Evolutionary conservation across 2,888 invertebrate species (phyloP).

Genomic region (Flabesymbios commensalis): DNA sequence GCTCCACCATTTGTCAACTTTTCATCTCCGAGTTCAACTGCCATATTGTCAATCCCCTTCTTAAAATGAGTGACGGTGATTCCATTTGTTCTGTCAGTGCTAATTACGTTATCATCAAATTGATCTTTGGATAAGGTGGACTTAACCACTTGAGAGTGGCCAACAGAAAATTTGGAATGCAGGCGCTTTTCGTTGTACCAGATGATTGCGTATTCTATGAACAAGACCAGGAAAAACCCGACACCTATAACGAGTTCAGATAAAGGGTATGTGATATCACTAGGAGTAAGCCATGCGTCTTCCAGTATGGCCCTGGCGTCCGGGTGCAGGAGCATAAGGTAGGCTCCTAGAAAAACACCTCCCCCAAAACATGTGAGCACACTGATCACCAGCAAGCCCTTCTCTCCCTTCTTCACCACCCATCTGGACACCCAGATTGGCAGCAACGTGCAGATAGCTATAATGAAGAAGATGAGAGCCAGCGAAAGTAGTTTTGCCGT

Average conservation of each 20-base stretch:
- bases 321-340: conserved; percentile 8
- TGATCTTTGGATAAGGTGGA: too few relatives aligned
- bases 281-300: neutral
- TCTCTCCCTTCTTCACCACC: conserved; percentile 2
- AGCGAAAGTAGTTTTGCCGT: too few relatives aligned
- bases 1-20: too few relatives aligned
- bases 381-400: conserved; percentile 2
- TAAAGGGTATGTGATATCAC: conserved; percentile 8
- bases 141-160: too few relatives aligned
- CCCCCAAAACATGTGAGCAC: conserved; percentile 20
- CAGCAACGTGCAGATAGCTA: conserved; percentile 2
- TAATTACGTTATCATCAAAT: too few relatives aligned
- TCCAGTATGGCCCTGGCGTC: conserved; percentile 1
- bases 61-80: too few relatives aligned
- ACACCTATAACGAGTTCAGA: conserved; percentile 8
- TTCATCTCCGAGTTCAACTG: too few relatives aligned
- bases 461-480: neutral
- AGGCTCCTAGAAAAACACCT: conserved; percentile 18
- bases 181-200: neutral
- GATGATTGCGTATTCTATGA: conserved; percentile 13
- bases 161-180: too few relatives aligned
- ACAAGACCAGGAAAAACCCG: conserved; percentile 17
- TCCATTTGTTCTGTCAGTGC: too few relatives aligned
- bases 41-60: too few relatives aligned
- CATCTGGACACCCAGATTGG: conserved; percentile 9